These are phyloP conservation scores for Scelioninae gen. 1 DNA, from an alignment of 2,888 invertebrate species.

Conservation along the genomic window DNA sequence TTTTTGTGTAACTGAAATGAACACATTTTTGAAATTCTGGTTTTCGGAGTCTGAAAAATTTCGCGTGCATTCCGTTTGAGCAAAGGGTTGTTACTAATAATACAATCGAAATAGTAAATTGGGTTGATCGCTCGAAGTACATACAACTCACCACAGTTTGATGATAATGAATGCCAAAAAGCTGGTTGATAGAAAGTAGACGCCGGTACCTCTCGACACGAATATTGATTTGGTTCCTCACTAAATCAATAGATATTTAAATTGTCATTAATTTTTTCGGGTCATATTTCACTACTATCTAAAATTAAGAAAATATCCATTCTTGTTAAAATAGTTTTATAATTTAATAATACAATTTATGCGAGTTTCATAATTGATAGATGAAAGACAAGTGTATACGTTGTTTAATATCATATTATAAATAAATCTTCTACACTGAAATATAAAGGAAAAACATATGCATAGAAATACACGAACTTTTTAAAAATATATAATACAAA, in stretches of 20 bases:
- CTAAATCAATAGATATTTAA: slow-evolving; percentile 79
- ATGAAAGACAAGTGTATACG: too few species aligned
- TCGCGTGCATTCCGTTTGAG: slow-evolving; percentile 45
- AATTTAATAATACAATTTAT: too few species aligned
- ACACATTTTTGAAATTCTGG: not conserved
- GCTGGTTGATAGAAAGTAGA: slow-evolving; percentile 65
- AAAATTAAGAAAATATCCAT: too few species aligned
- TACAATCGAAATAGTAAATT: slow-evolving; percentile 64
- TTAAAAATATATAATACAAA: too few species aligned
- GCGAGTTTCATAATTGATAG: too few species aligned
- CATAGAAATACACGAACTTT: too few species aligned
- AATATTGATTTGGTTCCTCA: slow-evolving; percentile 81
- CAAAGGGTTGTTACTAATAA: slow-evolving; percentile 53
- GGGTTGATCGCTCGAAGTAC: slow-evolving; percentile 65
- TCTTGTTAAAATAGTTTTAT: too few species aligned
- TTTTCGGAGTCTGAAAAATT: slow-evolving; percentile 12
- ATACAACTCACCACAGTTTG: slow-evolving; percentile 66
- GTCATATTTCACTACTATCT: too few species aligned
- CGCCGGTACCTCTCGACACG: slow-evolving; percentile 78
- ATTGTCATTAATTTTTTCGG: slow-evolving; percentile 52
- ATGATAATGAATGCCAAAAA: slow-evolving; percentile 70
- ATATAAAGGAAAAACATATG: too few species aligned
- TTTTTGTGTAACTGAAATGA: not conserved
- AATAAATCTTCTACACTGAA: too few species aligned
- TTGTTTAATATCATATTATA: too few species aligned